Evolutionary conservation across 2,797 vertebrate genomes (phyloP).

Genomic region (Peromyscus melanophrys): DNA sequence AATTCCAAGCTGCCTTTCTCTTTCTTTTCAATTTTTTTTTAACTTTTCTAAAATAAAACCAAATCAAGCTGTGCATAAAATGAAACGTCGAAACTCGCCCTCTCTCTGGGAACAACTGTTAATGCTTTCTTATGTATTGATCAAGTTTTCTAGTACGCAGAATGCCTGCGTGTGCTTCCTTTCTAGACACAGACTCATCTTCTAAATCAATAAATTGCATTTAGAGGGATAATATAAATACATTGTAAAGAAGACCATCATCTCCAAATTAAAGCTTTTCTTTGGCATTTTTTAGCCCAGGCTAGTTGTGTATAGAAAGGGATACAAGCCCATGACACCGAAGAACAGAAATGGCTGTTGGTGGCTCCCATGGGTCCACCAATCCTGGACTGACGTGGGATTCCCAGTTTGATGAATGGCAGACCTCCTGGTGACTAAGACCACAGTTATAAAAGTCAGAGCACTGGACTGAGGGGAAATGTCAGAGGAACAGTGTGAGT

Average conservation of each 20-base stretch:
- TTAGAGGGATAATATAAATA: background rate
- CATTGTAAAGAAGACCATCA: background rate
- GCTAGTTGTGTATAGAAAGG: background rate
- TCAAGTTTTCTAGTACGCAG: background rate
- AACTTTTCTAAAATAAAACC: background rate
- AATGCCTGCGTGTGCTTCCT: background rate
- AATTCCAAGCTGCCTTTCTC: background rate
- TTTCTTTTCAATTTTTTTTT: background rate
- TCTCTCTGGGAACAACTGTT: background rate
- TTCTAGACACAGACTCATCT: background rate
- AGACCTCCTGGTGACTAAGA: background rate
- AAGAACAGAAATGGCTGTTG: background rate
- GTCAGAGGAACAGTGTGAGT: background rate
- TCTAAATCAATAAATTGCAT: background rate
- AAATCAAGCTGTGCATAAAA: background rate
- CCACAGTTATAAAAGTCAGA: background rate
- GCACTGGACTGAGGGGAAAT: background rate
- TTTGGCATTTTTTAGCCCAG: background rate
- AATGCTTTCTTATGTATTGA: background rate
- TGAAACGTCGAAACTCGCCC: no score
- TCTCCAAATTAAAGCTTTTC: background rate
- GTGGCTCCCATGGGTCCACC: background rate
- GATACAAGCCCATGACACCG: background rate
- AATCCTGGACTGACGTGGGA: background rate
- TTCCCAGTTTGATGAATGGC: background rate